Conservation (phyloP, 2,797 vertebrate species). For the Cirrhinus mrigala region DNA sequence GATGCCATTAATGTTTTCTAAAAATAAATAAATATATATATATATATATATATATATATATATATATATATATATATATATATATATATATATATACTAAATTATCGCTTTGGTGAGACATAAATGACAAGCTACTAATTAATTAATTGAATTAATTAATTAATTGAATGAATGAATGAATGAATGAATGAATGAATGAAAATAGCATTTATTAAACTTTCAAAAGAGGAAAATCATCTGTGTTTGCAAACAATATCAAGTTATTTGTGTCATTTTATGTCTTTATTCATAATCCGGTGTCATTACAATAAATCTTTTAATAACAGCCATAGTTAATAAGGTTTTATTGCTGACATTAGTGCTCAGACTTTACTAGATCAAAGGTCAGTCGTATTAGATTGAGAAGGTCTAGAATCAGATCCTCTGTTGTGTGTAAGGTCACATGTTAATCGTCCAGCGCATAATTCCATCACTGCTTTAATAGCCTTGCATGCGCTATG, state of each 20-base stretch:
- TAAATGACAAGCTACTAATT: background rate
- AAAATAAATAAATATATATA: no score
- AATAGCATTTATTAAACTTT: background rate
- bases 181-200: background rate
- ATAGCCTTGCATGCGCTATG: conserved; percentile 28
- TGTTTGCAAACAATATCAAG: background rate
- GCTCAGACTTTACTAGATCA: conserved; percentile 44
- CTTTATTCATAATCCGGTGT: background rate
- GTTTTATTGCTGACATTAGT: conserved; percentile 44
- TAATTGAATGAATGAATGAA: background rate
- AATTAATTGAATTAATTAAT: no score
- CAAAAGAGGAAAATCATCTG: background rate
- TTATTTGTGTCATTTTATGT: background rate
- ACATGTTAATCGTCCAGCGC: conserved; percentile 52
- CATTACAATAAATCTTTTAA: conserved; percentile 50
- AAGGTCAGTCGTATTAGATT: conserved; percentile 45
- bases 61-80: no score
- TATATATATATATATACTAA: no score
- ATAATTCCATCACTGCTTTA: conserved; percentile 49
- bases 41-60: no score
- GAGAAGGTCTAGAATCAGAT: conserved; percentile 36
- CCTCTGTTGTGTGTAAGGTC: conserved; percentile 39
- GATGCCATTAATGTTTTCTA: background rate
- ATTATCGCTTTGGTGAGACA: background rate
- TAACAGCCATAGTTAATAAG: conserved; percentile 25